A percentile compares a stretch with the other conserved stretches of the same genome.
phyloP scores from a whole-genome alignment of 2,888 invertebrate genomes.

The Ditula angustiorana region DNA sequence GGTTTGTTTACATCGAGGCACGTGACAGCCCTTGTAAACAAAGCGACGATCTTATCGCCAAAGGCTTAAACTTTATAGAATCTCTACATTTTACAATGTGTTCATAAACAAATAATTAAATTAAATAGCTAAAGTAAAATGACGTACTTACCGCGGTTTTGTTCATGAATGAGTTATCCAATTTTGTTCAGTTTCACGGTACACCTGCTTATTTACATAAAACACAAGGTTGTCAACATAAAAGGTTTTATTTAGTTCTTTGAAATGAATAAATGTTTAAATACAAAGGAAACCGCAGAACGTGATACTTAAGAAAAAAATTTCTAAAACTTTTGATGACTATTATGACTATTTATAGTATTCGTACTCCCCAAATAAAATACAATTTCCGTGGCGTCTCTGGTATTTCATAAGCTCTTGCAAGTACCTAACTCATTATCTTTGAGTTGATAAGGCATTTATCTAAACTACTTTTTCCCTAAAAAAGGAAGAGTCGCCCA shows the following conservation, averaged over 20 bases:
- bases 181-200: constrained; percentile 42
- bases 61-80: neutral
- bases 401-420: neutral
- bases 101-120: constrained; percentile 11
- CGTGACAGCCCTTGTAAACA: constrained; percentile 72
- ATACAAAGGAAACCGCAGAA: constrained; percentile 5
- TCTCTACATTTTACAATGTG: neutral
- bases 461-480: neutral
- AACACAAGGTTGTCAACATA: constrained; percentile 36
- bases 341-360: neutral
- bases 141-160: constrained; percentile 38
- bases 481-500: neutral
- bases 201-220: constrained; percentile 46
- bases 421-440: constrained; percentile 2
- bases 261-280: constrained; percentile 13
- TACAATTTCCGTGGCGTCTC: neutral
- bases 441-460: neutral
- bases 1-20: constrained; percentile 82
- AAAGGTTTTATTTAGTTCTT: constrained; percentile 32
- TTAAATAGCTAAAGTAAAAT: constrained; percentile 32
- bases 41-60: constrained; percentile 42
- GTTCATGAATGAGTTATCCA: constrained; percentile 40
- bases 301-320: neutral
- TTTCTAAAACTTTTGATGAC: neutral
- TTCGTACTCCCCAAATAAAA: too few species aligned